A percentile compares a stretch with the other conserved stretches of the same genome.
These are phyloP conservation scores for Halichondria panicea DNA, from an alignment of 37 sponge, comb jelly and placozoan species.

Conservation along the genomic window DNA sequence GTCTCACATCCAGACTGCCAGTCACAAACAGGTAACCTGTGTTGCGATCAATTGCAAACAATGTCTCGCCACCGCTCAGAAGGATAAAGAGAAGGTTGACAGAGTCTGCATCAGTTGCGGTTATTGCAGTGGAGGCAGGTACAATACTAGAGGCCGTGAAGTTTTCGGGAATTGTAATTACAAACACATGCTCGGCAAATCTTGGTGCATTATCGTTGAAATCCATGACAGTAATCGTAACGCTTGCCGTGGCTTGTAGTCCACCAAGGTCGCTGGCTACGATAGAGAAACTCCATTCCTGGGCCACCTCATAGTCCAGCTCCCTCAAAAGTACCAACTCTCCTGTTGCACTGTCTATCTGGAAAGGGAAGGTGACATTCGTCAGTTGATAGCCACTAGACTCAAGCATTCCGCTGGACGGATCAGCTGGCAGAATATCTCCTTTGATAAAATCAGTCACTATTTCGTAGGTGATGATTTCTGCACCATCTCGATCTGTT, in stretches of 20 bases:
- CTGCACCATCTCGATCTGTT: constrained; percentile 25
- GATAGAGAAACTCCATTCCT: constrained; percentile 42
- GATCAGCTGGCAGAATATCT: background rate
- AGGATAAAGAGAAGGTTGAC: constrained; percentile 58
- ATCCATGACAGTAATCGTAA: constrained; percentile 44
- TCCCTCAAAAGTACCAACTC: constrained; percentile 37
- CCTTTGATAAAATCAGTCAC: background rate
- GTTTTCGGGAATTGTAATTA: constrained; percentile 14
- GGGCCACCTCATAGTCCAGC: constrained; percentile 42
- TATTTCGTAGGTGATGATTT: constrained; percentile 10
- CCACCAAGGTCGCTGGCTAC: constrained; percentile 36
- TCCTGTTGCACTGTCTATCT: constrained; percentile 48
- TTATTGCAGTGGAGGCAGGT: constrained; percentile 27
- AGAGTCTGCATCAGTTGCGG: constrained; percentile 58
- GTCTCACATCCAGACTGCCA: background rate
- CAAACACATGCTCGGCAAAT: constrained; percentile 31
- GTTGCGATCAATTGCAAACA: constrained; percentile 33
- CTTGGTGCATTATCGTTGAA: constrained; percentile 64
- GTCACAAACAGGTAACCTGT: constrained; percentile 48
- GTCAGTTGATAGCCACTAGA: background rate
- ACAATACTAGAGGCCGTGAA: background rate
- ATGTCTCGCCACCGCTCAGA: constrained; percentile 19
- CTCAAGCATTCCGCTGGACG: background rate
- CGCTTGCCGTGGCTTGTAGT: constrained; percentile 15
- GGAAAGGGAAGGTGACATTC: constrained; percentile 28